These are phyloP conservation scores for Drosophila sordidapex DNA, from an alignment of 2,888 invertebrate genomes.

Conservation along the genomic window DNA sequence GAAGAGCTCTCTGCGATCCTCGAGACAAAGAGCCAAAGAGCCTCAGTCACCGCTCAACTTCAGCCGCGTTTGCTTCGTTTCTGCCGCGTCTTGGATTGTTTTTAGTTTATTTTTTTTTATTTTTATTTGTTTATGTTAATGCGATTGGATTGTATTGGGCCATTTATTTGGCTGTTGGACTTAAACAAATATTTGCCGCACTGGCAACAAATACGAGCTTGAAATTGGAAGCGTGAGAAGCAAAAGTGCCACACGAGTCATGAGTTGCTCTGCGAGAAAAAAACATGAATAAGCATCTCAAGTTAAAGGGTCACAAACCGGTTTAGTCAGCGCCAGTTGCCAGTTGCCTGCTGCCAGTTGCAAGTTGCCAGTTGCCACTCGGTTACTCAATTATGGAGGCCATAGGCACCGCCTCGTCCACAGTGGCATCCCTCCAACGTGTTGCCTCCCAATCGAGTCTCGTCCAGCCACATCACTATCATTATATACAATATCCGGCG, in stretches of 20 bases:
- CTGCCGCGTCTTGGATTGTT: not conserved
- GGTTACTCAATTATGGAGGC: slow-evolving; percentile 48
- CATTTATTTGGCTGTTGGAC: slow-evolving; percentile 55
- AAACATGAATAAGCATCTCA: slow-evolving; percentile 71
- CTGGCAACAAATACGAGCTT: slow-evolving; percentile 66
- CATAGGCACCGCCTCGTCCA: slow-evolving; percentile 18
- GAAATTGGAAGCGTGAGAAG: slow-evolving; percentile 73
- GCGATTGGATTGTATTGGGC: slow-evolving; percentile 46
- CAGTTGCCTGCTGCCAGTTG: slow-evolving; percentile 16
- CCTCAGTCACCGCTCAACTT: slow-evolving; percentile 54
- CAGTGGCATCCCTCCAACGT: slow-evolving; percentile 70
- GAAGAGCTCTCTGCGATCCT: slow-evolving; percentile 26
- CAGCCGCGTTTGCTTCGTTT: slow-evolving; percentile 52
- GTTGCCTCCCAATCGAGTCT: slow-evolving; percentile 88
- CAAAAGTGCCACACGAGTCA: slow-evolving; percentile 31
- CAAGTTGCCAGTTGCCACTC: slow-evolving; percentile 41
- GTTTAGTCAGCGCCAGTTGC: slow-evolving; percentile 68
- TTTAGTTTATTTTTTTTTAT: slow-evolving; percentile 18
- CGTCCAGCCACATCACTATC: slow-evolving; percentile 85
- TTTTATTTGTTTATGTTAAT: slow-evolving; percentile 74
- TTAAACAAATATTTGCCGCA: slow-evolving; percentile 46
- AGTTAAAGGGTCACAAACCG: slow-evolving; percentile 82
- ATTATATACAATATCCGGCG: slow-evolving; percentile 83
- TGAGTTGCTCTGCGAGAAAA: slow-evolving; percentile 22
- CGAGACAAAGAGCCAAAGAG: slow-evolving; percentile 17